These are phyloP conservation scores for Euzophera pinguis DNA, from an alignment of 2,888 invertebrate genomes.

Conservation along the genomic window DNA sequence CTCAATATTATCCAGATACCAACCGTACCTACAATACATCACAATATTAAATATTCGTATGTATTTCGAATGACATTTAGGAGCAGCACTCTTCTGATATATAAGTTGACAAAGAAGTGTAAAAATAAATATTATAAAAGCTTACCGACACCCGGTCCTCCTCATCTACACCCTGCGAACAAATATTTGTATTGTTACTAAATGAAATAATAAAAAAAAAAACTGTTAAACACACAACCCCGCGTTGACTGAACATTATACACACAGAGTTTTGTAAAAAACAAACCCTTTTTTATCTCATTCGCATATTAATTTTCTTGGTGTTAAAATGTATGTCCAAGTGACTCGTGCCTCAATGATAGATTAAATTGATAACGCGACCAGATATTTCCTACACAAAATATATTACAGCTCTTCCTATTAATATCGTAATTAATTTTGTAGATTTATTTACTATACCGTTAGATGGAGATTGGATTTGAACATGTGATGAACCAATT, in stretches of 20 bases:
- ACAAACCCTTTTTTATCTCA: slow-evolving; percentile 20
- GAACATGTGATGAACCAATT: slow-evolving; percentile 13
- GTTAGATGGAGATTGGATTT: slow-evolving; percentile 11
- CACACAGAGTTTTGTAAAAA: slow-evolving; percentile 27
- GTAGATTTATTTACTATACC: slow-evolving; percentile 7
- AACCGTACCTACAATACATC: not conserved
- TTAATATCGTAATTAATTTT: slow-evolving; percentile 12
- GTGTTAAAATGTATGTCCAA: slow-evolving; percentile 14
- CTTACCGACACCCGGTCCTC: slow-evolving; percentile 89
- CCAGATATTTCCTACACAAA: slow-evolving; percentile 11
- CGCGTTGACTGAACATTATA: slow-evolving; percentile 47
- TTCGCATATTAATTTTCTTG: slow-evolving; percentile 12
- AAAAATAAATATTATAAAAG: slow-evolving; percentile 38
- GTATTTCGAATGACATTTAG: slow-evolving; percentile 1
- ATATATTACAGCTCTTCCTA: slow-evolving; percentile 4
- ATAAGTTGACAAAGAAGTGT: not conserved
- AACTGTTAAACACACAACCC: slow-evolving; percentile 56
- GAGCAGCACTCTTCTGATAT: not conserved
- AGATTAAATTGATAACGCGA: slow-evolving; percentile 7
- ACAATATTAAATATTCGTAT: not conserved
- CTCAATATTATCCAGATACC: not conserved
- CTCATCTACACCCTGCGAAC: slow-evolving; percentile 84
- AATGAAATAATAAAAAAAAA: slow-evolving; percentile 28
- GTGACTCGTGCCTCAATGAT: slow-evolving; percentile 25
- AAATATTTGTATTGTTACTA: slow-evolving; percentile 35